Conservation (phyloP, 2,113 vertebrate species). For the Scartelaos histophorus region DNA sequence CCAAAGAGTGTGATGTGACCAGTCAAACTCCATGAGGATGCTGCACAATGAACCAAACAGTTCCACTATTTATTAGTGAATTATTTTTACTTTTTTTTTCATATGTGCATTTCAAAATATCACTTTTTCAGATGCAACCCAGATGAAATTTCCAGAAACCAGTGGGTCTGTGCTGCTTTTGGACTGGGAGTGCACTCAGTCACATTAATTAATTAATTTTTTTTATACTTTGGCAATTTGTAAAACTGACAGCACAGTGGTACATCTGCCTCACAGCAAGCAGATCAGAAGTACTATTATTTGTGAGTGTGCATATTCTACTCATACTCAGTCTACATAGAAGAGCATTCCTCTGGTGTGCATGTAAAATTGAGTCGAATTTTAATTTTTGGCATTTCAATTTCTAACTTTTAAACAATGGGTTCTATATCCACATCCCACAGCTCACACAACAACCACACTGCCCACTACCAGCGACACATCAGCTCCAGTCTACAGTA, state of each 20-base stretch:
- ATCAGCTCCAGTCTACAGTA: constrained; percentile 63
- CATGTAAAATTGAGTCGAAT: not conserved
- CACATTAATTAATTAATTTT: no score
- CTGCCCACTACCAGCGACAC: constrained; percentile 60
- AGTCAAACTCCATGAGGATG: not conserved
- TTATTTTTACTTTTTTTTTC: no score
- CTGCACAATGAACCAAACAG: not conserved
- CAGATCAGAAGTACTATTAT: no score
- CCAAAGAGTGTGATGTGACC: not conserved
- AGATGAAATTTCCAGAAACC: not conserved
- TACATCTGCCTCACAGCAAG: no score
- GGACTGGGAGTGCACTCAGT: not conserved
- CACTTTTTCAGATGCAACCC: no score
- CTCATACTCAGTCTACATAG: no score
- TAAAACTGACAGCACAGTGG: no score
- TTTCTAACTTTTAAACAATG: no score
- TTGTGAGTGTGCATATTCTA: not conserved
- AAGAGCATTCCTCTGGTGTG: no score
- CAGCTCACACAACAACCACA: constrained; percentile 57
- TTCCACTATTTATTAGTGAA: no score
- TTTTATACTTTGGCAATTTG: no score
- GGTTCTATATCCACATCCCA: constrained; percentile 40
- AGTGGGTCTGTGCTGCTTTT: not conserved
- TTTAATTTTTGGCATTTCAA: not conserved
- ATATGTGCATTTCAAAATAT: no score